A percentile compares a stretch with the other conserved stretches of the same genome.
Evolutionary conservation across 2,113 vertebrate species (phyloP).

Genomic region (Notothenia coriiceps): DNA sequence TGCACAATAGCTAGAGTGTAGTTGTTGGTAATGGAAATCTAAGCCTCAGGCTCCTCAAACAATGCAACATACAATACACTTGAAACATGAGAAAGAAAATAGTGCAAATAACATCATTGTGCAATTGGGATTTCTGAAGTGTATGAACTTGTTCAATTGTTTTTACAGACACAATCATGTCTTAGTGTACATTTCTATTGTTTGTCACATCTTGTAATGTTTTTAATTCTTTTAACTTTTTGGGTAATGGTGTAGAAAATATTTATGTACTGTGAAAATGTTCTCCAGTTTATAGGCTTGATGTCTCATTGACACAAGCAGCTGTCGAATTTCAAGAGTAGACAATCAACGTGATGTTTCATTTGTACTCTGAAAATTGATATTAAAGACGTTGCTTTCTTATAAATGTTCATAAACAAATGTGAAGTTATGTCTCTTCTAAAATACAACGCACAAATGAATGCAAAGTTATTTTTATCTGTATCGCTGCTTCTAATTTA

Average conservation of each 20-base stretch:
- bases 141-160: neutral
- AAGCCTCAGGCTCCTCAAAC: no score
- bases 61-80: no score
- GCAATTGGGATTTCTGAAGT: neutral
- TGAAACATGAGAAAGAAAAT: no score
- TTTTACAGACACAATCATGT: neutral
- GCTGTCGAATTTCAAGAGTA: neutral
- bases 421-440: no score
- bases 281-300: neutral
- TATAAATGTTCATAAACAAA: no score
- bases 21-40: no score
- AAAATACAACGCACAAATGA: no score
- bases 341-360: slow-evolving; percentile 11
- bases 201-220: neutral
- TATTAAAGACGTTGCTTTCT: neutral
- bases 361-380: neutral
- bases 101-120: no score
- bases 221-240: slow-evolving; percentile 16
- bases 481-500: no score
- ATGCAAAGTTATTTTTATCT: no score
- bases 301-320: neutral
- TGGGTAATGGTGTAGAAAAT: neutral
- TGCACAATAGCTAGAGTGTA: no score
- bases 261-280: neutral
- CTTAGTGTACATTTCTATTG: neutral